A percentile compares a stretch with the other conserved stretches of the same genome.
Evolutionary conservation across 2,888 invertebrate species (phyloP).

Genomic region (Nomada lathburiana): DNA sequence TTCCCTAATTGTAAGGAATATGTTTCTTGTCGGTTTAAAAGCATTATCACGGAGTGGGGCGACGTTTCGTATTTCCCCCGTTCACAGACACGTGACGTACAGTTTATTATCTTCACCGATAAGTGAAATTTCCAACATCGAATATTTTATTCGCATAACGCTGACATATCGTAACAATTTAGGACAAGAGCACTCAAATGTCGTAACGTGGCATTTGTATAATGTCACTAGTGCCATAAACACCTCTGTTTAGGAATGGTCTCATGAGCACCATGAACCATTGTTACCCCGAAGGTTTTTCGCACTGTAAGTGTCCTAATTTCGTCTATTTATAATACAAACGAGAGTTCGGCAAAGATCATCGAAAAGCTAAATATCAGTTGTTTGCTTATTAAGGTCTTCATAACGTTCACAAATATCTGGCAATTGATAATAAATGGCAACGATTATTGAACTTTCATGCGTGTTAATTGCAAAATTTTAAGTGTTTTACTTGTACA

Average conservation of each 20-base stretch:
- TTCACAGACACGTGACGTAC: not conserved
- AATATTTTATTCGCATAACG: constrained; percentile 33
- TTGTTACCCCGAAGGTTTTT: constrained; percentile 17
- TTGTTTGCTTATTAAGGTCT: not conserved
- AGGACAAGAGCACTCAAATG: constrained; percentile 66
- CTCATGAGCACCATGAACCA: constrained; percentile 38
- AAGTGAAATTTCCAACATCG: constrained; percentile 12
- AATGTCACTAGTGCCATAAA: constrained; percentile 70
- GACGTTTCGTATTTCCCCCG: constrained; percentile 38
- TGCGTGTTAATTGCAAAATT: not conserved
- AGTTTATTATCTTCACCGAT: not conserved
- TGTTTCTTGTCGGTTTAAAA: not conserved
- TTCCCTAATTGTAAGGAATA: not conserved
- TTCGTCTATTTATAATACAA: constrained; percentile 8
- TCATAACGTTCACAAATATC: not conserved
- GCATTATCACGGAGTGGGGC: not conserved
- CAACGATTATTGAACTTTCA: not conserved
- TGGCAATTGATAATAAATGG: not conserved
- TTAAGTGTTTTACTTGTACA: not conserved
- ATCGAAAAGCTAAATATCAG: not conserved
- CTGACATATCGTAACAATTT: constrained; percentile 61
- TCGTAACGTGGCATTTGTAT: constrained; percentile 73
- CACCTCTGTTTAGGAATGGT: constrained; percentile 33
- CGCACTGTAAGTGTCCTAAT: constrained; percentile 1
- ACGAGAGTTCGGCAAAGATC: not conserved